Conservation (phyloP, 2,113 vertebrate species). For the Calyptomena viridis region DNA sequence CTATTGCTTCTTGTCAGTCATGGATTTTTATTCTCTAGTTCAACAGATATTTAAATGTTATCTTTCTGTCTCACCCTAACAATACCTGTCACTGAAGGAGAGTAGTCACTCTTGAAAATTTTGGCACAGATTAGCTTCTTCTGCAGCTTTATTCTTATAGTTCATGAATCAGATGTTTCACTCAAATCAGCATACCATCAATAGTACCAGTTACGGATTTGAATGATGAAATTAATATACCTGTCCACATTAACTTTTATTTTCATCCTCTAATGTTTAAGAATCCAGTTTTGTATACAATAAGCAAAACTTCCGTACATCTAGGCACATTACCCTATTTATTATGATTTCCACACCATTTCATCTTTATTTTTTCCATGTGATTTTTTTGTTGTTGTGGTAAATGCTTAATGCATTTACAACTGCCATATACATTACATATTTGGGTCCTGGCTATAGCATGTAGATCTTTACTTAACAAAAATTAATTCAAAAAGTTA, state of each 20-base stretch:
- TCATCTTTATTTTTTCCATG: neutral
- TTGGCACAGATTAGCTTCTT: neutral
- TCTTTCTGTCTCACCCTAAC: neutral
- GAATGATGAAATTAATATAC: neutral
- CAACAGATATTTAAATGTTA: neutral
- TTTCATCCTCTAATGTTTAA: neutral
- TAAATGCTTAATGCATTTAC: neutral
- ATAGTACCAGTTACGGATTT: neutral
- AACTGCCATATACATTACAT: neutral
- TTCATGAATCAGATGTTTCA: neutral
- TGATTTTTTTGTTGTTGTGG: neutral
- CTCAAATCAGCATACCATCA: neutral
- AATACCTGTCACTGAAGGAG: neutral
- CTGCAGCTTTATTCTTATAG: neutral
- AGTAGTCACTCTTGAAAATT: neutral
- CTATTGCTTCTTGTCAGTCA: neutral
- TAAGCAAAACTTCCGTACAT: neutral
- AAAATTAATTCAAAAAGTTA: neutral
- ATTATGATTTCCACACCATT: neutral
- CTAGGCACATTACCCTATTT: neutral
- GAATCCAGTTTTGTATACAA: neutral
- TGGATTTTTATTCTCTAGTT: neutral
- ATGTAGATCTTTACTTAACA: neutral
- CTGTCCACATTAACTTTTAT: neutral
- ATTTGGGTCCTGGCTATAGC: neutral